A percentile compares a stretch with the other conserved stretches of the same genome.
phyloP scores from a whole-genome alignment of 2,797 vertebrate species.

The Delichon dasypus region DNA sequence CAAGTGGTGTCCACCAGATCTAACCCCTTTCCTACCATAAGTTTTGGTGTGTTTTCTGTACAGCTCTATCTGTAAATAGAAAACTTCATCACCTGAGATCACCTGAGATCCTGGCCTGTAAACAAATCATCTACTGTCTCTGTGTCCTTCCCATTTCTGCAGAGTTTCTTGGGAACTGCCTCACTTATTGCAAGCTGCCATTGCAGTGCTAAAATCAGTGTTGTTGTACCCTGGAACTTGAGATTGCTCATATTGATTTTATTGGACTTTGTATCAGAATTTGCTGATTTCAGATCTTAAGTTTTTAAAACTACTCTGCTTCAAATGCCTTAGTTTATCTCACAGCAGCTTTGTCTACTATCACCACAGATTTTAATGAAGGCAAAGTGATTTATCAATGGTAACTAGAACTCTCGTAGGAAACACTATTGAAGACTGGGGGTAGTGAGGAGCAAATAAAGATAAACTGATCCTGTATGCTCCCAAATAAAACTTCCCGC shows the following conservation, averaged over 20 bases:
- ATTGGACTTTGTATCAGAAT: not conserved
- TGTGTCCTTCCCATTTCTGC: not conserved
- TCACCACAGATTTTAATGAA: not conserved
- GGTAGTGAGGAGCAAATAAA: constrained; percentile 2
- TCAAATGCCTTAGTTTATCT: not conserved
- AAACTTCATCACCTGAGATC: not conserved
- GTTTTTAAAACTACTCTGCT: not conserved
- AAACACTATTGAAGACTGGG: not conserved
- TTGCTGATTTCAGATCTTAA: not conserved
- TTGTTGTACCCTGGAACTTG: not conserved
- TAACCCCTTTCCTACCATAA: not conserved
- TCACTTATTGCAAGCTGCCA: not conserved
- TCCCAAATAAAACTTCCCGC: not conserved
- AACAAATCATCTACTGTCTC: not conserved
- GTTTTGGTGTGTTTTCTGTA: not conserved
- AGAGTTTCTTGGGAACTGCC: not conserved
- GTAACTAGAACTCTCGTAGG: not conserved
- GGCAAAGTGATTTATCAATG: not conserved
- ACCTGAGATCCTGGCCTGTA: not conserved
- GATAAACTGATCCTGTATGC: not conserved
- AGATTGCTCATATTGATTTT: not conserved
- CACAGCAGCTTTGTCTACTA: not conserved
- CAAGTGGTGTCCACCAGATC: not conserved
- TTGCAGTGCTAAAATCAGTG: not conserved
- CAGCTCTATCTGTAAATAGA: not conserved